Evolutionary conservation across 2,113 vertebrate genomes (phyloP).

Genomic region (Notothenia coriiceps): DNA sequence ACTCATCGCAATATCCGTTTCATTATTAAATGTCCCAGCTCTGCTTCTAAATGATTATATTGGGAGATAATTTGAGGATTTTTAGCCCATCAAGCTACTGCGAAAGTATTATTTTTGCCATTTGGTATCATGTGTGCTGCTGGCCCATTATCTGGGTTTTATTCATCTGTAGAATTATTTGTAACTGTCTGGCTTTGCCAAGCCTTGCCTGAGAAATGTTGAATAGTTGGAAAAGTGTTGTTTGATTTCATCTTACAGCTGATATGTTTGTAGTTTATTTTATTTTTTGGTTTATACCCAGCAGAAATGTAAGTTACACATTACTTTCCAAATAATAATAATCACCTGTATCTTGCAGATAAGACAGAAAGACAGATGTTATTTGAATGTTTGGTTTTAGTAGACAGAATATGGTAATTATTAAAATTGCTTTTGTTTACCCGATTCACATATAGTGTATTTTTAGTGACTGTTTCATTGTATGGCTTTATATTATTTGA

Average conservation of each 20-base stretch:
- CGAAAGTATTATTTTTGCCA: slow-evolving; percentile 23
- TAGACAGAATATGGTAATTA: not conserved
- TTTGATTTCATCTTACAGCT: no score
- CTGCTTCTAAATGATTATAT: slow-evolving; percentile 30
- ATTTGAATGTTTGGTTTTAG: not conserved
- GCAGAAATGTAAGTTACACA: not conserved
- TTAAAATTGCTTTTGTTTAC: not conserved
- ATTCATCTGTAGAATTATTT: slow-evolving; percentile 9
- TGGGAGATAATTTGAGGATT: slow-evolving; percentile 27
- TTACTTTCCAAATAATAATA: not conserved
- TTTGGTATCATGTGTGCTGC: slow-evolving; percentile 23
- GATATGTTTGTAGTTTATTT: no score
- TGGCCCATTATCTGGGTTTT: slow-evolving; percentile 9
- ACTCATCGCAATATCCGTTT: slow-evolving; percentile 27
- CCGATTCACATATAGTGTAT: not conserved
- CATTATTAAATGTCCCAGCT: slow-evolving; percentile 9
- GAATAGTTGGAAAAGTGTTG: slow-evolving; percentile 3
- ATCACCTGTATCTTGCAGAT: not conserved
- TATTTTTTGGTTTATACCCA: not conserved
- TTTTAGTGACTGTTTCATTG: not conserved
- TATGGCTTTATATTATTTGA: no score
- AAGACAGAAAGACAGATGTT: not conserved
- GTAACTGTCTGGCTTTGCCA: not conserved
- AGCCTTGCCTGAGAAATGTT: slow-evolving; percentile 2
- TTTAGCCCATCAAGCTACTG: slow-evolving; percentile 16